Conservation (phyloP, 2,113 vertebrate species). For the Myotis lucifugus region DNA sequence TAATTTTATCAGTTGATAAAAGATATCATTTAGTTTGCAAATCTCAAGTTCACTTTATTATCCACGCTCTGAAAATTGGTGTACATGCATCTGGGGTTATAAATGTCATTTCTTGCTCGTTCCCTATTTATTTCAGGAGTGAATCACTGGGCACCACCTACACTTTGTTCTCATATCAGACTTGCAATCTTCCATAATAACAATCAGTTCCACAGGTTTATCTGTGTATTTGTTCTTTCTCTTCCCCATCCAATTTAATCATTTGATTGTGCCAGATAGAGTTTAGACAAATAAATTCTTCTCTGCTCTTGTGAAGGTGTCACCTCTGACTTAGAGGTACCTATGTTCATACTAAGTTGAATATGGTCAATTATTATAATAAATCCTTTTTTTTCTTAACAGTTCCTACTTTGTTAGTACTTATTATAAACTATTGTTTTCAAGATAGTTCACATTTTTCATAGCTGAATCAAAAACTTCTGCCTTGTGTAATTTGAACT, state of each 20-base stretch:
- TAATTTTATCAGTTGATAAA: not conserved
- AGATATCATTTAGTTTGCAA: not conserved
- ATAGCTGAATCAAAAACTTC: not conserved
- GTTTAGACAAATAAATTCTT: constrained; percentile 8
- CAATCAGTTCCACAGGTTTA: constrained; percentile 1
- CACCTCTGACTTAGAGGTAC: not conserved
- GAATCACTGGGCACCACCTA: not conserved
- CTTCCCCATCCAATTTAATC: constrained; percentile 37
- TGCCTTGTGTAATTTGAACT: not conserved
- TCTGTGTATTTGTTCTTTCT: not conserved
- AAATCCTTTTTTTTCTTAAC: not conserved
- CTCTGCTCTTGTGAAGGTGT: not conserved
- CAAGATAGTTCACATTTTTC: not conserved
- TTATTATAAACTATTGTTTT: not conserved
- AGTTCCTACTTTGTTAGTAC: not conserved
- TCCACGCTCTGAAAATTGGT: not conserved
- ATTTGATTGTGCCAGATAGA: not conserved
- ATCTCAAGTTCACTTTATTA: not conserved
- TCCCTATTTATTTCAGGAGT: constrained; percentile 8
- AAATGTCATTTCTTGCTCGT: not conserved
- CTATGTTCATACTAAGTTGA: not conserved
- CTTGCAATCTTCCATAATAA: not conserved
- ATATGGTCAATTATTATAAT: not conserved
- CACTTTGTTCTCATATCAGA: not conserved
- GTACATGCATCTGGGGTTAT: not conserved